These are phyloP conservation scores for Colostygia pectinataria DNA, from an alignment of 2,888 invertebrate genomes.

Conservation along the genomic window DNA sequence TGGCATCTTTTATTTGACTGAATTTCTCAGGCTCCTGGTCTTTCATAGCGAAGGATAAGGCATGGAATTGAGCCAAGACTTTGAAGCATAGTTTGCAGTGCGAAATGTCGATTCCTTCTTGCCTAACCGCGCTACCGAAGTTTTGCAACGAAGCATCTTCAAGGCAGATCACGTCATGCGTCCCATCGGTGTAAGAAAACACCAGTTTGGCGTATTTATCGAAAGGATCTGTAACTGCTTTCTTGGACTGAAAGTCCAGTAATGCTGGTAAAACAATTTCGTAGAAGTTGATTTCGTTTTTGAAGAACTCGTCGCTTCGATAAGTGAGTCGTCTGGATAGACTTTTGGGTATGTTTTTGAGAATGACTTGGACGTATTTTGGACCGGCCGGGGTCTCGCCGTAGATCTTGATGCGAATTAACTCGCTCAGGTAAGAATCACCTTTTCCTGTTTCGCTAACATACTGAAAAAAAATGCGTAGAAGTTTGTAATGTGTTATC, in stretches of 20 bases:
- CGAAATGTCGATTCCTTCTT: conserved; percentile 75
- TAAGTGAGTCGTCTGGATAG: conserved; percentile 85
- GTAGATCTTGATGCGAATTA: conserved; percentile 83
- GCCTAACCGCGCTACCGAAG: conserved; percentile 71
- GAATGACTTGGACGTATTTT: conserved; percentile 78
- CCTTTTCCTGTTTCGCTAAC: conserved; percentile 82
- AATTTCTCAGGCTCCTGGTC: conserved; percentile 80
- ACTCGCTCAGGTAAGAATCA: conserved; percentile 87
- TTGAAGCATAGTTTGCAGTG: conserved; percentile 78
- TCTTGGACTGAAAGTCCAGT: conserved; percentile 66
- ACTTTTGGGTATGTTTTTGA: conserved; percentile 87
- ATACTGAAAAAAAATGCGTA: conserved; percentile 55
- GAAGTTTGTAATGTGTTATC: too few relatives aligned
- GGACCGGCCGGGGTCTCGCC: conserved; percentile 58
- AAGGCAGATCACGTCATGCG: conserved; percentile 80
- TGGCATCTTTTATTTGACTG: conserved; percentile 54
- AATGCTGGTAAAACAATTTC: conserved; percentile 72
- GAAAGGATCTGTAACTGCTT: conserved; percentile 72
- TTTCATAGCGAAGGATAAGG: conserved; percentile 82
- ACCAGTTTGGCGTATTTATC: conserved; percentile 75
- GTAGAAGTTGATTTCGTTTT: conserved; percentile 88
- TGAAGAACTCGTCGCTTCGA: conserved; percentile 86
- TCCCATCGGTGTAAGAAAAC: conserved; percentile 73
- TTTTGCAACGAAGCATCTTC: conserved; percentile 77
- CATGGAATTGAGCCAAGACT: conserved; percentile 83